Conservation (phyloP, 2,797 vertebrate genomes). For the Malacoraja senta region DNA sequence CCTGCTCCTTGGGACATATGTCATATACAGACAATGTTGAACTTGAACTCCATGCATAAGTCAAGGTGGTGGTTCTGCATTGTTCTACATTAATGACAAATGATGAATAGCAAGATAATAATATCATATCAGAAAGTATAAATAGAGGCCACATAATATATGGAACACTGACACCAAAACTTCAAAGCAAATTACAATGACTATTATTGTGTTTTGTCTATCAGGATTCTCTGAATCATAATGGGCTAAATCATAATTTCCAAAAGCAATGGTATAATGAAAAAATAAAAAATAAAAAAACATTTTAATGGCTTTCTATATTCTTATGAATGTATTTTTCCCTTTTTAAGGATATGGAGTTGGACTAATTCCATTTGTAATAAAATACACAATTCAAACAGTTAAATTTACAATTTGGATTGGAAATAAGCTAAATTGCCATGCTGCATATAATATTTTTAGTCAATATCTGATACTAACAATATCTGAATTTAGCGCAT, state of each 20-base stretch:
- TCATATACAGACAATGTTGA: neutral
- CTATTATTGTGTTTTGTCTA: neutral
- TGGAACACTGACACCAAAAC: neutral
- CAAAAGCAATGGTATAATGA: too few relatives aligned
- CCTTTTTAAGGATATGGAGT: neutral
- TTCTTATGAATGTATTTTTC: neutral
- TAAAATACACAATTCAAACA: neutral
- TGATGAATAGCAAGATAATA: neutral
- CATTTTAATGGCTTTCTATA: neutral
- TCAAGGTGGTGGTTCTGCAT: neutral
- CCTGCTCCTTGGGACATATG: neutral
- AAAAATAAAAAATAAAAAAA: too few relatives aligned
- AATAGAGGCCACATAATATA: neutral
- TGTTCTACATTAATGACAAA: neutral
- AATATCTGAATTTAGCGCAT: neutral
- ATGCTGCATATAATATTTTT: neutral
- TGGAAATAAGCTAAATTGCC: neutral
- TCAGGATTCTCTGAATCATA: too few relatives aligned
- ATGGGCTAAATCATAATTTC: too few relatives aligned
- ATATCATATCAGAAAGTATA: neutral
- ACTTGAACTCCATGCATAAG: neutral
- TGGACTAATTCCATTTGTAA: neutral
- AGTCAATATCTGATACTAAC: too few relatives aligned
- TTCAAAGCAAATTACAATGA: neutral
- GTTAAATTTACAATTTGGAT: neutral